phyloP scores from a whole-genome alignment of 2,797 vertebrate species.

The Eospalax fontanierii region DNA sequence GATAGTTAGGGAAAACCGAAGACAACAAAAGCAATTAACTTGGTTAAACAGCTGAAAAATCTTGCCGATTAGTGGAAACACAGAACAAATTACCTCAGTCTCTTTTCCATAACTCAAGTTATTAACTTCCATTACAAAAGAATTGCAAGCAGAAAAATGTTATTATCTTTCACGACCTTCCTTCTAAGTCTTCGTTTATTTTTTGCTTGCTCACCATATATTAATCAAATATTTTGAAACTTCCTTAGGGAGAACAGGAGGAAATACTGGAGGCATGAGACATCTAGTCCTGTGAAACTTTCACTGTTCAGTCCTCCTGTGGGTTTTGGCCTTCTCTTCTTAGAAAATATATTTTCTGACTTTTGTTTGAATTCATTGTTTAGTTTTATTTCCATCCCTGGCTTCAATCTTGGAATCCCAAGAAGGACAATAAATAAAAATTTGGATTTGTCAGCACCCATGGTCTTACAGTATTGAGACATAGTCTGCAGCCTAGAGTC shows the following conservation, averaged over 20 bases:
- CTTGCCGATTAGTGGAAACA: conserved; percentile 5
- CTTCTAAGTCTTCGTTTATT: conserved; percentile 40
- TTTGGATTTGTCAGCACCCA: conserved; percentile 16
- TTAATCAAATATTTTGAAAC: conserved; percentile 55
- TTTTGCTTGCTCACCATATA: conserved; percentile 48
- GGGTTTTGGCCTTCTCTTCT: conserved; percentile 38
- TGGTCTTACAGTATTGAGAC: conserved; percentile 57
- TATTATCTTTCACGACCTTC: conserved; percentile 18
- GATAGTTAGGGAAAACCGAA: conserved; percentile 28
- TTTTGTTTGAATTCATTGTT: conserved; percentile 50
- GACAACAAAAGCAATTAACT: not conserved
- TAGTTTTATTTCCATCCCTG: conserved; percentile 4
- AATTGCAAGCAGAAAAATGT: conserved; percentile 56
- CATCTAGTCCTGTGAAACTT: not conserved
- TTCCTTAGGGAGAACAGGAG: conserved; percentile 12
- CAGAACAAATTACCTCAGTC: not conserved
- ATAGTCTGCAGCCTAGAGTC: not conserved
- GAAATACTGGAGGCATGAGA: conserved; percentile 35
- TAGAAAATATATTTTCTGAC: conserved; percentile 41
- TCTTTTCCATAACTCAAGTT: conserved; percentile 57
- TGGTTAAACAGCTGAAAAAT: not conserved
- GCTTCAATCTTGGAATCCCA: conserved; percentile 45
- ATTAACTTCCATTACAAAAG: conserved; percentile 55
- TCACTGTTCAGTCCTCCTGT: conserved; percentile 9
- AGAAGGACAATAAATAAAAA: conserved; percentile 49